These are phyloP conservation scores for Anticlea derivata DNA, from an alignment of 2,888 invertebrate species.

Conservation along the genomic window DNA sequence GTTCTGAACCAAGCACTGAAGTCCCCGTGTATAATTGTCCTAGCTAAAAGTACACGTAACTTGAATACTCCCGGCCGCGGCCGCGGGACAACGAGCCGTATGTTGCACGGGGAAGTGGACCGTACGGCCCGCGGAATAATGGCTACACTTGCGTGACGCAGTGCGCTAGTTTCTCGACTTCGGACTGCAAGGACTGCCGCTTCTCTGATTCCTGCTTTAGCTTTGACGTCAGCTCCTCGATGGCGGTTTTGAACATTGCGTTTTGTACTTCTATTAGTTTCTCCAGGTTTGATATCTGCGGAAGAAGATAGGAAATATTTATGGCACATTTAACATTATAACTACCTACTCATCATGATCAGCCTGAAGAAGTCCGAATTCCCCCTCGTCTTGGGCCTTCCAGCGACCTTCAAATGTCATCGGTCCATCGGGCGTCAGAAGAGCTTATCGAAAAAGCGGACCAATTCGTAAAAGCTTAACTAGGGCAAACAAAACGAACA, in stretches of 20 bases:
- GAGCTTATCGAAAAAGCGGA: too few relatives aligned
- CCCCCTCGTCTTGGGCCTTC: too few relatives aligned
- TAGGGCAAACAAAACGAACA: too few relatives aligned
- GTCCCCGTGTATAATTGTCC: slow-evolving; percentile 19
- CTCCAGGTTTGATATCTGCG: slow-evolving; percentile 83
- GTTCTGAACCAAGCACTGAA: slow-evolving; percentile 3
- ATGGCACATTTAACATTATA: too few relatives aligned
- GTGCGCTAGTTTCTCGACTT: slow-evolving; percentile 88
- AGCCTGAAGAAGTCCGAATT: too few relatives aligned
- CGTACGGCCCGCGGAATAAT: slow-evolving; percentile 36
- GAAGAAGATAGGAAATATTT: slow-evolving; percentile 18
- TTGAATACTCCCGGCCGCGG: slow-evolving; percentile 45
- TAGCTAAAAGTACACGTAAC: slow-evolving; percentile 50
- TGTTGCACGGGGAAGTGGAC: slow-evolving; percentile 32
- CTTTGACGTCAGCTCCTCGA: slow-evolving; percentile 86
- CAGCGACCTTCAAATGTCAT: too few relatives aligned
- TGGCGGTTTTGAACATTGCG: slow-evolving; percentile 82
- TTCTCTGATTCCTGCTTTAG: slow-evolving; percentile 86
- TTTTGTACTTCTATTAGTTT: slow-evolving; percentile 84
- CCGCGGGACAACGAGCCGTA: slow-evolving; percentile 33
- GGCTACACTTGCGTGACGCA: slow-evolving; percentile 88
- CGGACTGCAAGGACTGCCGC: slow-evolving; percentile 85
- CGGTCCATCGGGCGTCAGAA: too few relatives aligned
- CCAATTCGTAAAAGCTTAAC: too few relatives aligned
- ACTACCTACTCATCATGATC: too few relatives aligned